Percentiles rank a stretch among this genome's conserved stretches.
Conservation (phyloP, 64 coral and sea anemone species). For the Acropora tenuis region DNA sequence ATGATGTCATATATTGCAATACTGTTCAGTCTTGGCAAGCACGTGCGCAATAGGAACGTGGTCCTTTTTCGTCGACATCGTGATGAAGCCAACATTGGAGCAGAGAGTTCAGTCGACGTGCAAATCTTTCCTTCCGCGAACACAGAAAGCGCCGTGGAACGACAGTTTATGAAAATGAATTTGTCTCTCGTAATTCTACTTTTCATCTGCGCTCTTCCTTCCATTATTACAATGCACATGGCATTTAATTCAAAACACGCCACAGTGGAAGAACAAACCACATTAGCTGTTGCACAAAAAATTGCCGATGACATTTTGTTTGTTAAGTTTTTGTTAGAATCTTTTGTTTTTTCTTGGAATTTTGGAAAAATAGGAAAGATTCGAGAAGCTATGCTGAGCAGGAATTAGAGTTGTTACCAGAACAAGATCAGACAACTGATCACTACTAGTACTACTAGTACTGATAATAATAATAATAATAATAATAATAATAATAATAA, state of each 20-base stretch:
- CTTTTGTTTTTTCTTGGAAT: constrained; percentile 49
- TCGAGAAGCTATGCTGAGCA: neutral
- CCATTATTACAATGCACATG: constrained; percentile 41
- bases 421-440: too few relatives aligned
- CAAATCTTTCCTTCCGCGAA: neutral
- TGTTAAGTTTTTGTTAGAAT: constrained; percentile 54
- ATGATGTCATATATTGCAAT: constrained; percentile 46
- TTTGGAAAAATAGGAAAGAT: constrained; percentile 35
- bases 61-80: neutral
- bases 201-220: constrained; percentile 40
- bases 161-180: constrained; percentile 48
- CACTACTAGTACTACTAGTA: too few relatives aligned
- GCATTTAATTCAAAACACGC: neutral
- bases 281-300: neutral
- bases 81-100: too few relatives aligned
- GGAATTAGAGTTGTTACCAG: neutral
- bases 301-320: constrained; percentile 64
- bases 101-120: too few relatives aligned
- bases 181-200: constrained; percentile 24
- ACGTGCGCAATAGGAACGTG: constrained; percentile 8
- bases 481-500: too few relatives aligned
- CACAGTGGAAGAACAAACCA: neutral
- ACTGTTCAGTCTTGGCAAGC: neutral
- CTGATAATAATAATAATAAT: too few relatives aligned
- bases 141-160: constrained; percentile 4